A percentile compares a stretch with the other conserved stretches of the same genome.
Evolutionary conservation across 2,888 invertebrate species (phyloP).

Genomic region (Trachelus tabidus): DNA sequence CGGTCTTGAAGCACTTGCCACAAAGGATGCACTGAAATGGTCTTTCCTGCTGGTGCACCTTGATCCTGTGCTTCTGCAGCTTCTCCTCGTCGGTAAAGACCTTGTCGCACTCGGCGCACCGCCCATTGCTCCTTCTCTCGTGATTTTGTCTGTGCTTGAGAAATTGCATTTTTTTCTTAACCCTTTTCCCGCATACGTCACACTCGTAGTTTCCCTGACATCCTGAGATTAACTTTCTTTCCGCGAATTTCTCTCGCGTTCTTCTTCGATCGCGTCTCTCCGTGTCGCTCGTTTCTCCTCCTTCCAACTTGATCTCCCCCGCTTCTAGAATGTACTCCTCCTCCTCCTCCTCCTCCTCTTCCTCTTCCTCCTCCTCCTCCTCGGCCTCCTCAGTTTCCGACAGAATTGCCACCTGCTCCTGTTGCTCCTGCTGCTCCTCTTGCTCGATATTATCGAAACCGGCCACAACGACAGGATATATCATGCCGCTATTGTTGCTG

Average conservation of each 20-base stretch:
- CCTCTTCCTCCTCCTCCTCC: not conserved
- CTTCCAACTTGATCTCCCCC: conserved; percentile 1
- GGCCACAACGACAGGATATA: not conserved
- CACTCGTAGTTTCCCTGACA: conserved; percentile 35
- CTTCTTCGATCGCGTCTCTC: conserved; percentile 18
- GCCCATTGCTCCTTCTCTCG: conserved; percentile 27
- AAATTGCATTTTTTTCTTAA: conserved; percentile 38
- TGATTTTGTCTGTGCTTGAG: conserved; percentile 42
- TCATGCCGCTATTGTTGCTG: not conserved
- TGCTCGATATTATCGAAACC: not conserved
- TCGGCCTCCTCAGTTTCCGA: not conserved
- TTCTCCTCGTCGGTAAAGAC: conserved; percentile 68
- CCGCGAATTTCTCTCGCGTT: not conserved
- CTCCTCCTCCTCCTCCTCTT: no score
- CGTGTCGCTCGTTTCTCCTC: not conserved
- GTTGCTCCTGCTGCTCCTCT: not conserved
- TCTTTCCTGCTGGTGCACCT: conserved; percentile 69
- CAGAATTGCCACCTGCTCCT: not conserved
- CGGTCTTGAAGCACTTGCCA: conserved; percentile 69
- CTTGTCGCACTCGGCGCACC: conserved; percentile 67
- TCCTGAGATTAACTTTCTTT: not conserved
- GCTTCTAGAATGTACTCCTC: conserved; percentile 1
- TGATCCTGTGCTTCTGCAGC: conserved; percentile 67
- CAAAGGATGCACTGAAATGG: conserved; percentile 69
- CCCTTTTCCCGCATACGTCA: conserved; percentile 41